These are phyloP conservation scores for Aphodius granarius DNA, from an alignment of 2,888 invertebrate genomes.

Conservation along the genomic window DNA sequence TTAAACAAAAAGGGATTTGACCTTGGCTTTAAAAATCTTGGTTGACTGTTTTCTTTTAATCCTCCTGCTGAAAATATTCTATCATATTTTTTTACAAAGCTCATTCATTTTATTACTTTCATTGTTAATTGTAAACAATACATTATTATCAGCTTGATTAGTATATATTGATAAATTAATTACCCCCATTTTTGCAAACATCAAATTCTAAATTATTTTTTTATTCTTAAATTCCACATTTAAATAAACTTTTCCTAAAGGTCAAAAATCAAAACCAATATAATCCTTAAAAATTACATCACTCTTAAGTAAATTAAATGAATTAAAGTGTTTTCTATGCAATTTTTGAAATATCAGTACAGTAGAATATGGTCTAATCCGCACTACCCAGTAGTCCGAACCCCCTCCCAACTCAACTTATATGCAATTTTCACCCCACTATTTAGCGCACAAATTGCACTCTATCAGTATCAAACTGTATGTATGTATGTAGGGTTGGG, in stretches of 20 bases:
- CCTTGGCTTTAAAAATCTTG: conserved; percentile 18
- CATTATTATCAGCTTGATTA: neutral
- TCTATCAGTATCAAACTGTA: too few species aligned
- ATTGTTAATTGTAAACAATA: neutral
- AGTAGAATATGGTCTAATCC: too few species aligned
- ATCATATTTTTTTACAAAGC: too few species aligned
- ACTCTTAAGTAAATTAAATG: neutral
- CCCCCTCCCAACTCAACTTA: too few species aligned
- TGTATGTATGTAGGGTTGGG: too few species aligned
- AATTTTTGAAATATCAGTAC: neutral
- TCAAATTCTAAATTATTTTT: neutral
- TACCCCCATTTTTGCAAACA: neutral
- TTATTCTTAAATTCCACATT: neutral
- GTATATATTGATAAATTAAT: neutral
- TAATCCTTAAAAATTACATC: neutral
- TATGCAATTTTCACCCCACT: too few species aligned
- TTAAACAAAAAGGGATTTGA: conserved; percentile 21
- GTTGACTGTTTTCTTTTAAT: neutral
- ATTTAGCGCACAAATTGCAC: too few species aligned
- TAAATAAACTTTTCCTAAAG: neutral
- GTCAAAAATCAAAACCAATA: neutral
- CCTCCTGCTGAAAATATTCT: too few species aligned
- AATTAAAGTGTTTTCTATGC: neutral
- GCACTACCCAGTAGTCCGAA: too few species aligned
- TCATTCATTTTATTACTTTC: neutral